Conservation (phyloP, 2,797 vertebrate species). For the Anisognathus igniventris region DNA sequence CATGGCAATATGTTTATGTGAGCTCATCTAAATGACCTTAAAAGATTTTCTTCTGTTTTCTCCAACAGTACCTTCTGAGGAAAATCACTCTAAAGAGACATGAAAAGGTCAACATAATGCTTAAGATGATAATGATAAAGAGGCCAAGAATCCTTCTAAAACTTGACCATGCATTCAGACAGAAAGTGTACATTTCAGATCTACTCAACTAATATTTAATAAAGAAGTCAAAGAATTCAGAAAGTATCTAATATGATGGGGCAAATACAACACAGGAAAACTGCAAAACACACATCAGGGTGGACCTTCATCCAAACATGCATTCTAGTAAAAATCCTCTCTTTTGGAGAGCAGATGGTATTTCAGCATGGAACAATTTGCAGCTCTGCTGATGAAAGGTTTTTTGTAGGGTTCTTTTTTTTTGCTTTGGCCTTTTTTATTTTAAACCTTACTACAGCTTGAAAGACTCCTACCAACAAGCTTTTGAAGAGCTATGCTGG, state of each 20-base stretch:
- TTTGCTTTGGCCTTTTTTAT: neutral
- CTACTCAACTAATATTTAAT: neutral
- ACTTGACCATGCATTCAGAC: neutral
- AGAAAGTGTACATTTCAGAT: neutral
- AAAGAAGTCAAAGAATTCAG: neutral
- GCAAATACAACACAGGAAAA: neutral
- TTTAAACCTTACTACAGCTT: slow-evolving; percentile 8
- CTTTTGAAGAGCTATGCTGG: neutral
- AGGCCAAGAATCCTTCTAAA: neutral
- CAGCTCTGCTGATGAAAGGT: neutral
- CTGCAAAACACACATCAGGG: neutral
- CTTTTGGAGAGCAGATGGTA: slow-evolving; percentile 1
- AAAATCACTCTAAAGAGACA: neutral
- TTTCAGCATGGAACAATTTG: slow-evolving; percentile 4
- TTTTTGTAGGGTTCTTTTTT: neutral
- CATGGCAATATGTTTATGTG: neutral
- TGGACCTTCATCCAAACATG: neutral
- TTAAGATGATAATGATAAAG: neutral
- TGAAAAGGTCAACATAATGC: neutral
- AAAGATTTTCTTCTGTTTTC: neutral
- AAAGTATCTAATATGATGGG: neutral
- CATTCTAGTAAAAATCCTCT: slow-evolving; percentile 28
- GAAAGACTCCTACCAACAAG: neutral
- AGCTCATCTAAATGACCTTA: neutral
- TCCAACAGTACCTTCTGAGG: neutral